A percentile compares a stretch with the other conserved stretches of the same genome.
These are phyloP conservation scores for Drosophila affinis DNA, from an alignment of 2,888 invertebrate genomes.

Conservation along the genomic window DNA sequence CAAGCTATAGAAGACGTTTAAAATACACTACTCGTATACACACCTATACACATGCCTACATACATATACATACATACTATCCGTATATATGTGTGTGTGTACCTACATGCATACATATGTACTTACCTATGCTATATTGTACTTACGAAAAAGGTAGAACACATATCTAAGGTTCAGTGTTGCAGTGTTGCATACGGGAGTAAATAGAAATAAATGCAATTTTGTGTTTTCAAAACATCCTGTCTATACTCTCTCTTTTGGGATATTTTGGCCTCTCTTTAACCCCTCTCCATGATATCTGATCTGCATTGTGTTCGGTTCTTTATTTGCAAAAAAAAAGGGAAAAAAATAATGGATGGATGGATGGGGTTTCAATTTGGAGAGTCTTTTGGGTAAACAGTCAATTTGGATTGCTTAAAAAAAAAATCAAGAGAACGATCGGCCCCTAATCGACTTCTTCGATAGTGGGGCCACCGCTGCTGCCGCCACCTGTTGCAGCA, in stretches of 20 bases:
- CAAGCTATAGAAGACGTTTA: constrained; percentile 34
- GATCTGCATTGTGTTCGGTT: not conserved
- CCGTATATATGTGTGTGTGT: constrained; percentile 17
- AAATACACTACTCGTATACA: not conserved
- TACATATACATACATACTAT: not conserved
- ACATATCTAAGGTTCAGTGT: constrained; percentile 57
- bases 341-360: not conserved
- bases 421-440: not conserved
- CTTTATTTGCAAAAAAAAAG: constrained; percentile 5
- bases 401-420: constrained; percentile 10
- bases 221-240: constrained; percentile 32
- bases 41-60: constrained; percentile 2
- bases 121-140: constrained; percentile 42
- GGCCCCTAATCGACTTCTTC: constrained; percentile 90
- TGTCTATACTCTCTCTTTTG: not conserved
- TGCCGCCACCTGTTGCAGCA: constrained; percentile 80
- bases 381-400: constrained; percentile 3
- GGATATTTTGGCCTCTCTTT: not conserved
- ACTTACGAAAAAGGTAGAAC: constrained; percentile 43
- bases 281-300: not conserved
- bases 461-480: constrained; percentile 87
- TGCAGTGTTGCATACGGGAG: constrained; percentile 36
- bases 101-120: constrained; percentile 4
- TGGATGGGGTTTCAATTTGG: not conserved
- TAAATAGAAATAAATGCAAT: constrained; percentile 40